A percentile compares a stretch with the other conserved stretches of the same genome.
Evolutionary conservation across 2,888 invertebrate species (phyloP).

Genomic region (Acleris sparsana): DNA sequence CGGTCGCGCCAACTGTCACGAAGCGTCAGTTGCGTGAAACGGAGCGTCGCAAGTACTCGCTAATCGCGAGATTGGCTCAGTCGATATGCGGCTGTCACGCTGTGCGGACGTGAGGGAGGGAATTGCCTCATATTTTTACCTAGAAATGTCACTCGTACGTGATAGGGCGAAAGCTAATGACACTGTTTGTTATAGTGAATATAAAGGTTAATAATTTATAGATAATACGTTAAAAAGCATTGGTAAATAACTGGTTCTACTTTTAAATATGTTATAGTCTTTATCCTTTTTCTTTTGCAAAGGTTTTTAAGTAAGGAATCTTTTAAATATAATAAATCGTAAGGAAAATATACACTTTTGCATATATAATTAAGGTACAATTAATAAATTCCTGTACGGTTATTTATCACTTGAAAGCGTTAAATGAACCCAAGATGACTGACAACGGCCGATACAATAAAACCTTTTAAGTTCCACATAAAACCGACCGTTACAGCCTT

Average conservation of each 20-base stretch:
- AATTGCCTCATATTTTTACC: slow-evolving; percentile 41
- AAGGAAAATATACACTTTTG: no score
- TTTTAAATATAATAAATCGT: no score
- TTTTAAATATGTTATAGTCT: no score
- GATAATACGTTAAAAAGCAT: no score
- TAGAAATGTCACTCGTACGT: slow-evolving; percentile 8
- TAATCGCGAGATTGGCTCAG: slow-evolving; percentile 69
- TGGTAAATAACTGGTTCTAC: no score
- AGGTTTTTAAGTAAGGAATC: no score
- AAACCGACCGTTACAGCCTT: slow-evolving; percentile 30
- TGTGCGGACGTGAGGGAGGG: slow-evolving; percentile 48
- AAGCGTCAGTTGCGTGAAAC: slow-evolving; percentile 72
- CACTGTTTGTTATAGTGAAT: not conserved
- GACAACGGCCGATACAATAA: not conserved
- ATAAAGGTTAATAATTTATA: not conserved
- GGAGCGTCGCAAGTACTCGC: slow-evolving; percentile 51
- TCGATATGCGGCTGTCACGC: slow-evolving; percentile 62
- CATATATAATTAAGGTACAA: no score
- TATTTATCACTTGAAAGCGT: not conserved
- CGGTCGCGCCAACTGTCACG: slow-evolving; percentile 66
- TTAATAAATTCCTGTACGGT: no score
- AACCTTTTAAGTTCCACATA: slow-evolving; percentile 25
- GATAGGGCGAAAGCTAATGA: not conserved
- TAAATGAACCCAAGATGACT: slow-evolving; percentile 14
- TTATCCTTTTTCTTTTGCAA: no score